These are phyloP conservation scores for Oreochromis mossambicus DNA, from an alignment of 2,797 vertebrate genomes.

Conservation along the genomic window DNA sequence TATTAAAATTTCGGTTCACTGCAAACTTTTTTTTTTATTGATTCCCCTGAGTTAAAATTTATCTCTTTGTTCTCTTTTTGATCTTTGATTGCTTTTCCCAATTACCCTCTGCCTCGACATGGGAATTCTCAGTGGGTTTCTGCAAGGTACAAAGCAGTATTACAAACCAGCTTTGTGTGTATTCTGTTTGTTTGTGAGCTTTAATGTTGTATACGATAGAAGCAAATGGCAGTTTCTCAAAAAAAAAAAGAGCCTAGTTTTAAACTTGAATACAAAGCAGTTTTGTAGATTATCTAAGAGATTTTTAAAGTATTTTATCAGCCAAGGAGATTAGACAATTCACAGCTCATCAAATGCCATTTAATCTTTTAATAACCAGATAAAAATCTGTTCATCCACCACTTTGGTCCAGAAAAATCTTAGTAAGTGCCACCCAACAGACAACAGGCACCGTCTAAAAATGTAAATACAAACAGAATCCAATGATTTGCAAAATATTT, in stretches of 20 bases:
- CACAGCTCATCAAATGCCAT: background rate
- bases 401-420: background rate
- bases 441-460: background rate
- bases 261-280: background rate
- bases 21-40: background rate
- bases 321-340: background rate
- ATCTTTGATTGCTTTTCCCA: conserved; percentile 20
- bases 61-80: conserved; percentile 44
- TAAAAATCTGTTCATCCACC: background rate
- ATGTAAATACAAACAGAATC: background rate
- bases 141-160: background rate
- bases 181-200: background rate
- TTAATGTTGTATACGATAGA: background rate
- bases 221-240: background rate
- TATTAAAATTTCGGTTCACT: conserved; percentile 7
- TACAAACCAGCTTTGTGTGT: background rate
- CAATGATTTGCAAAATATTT: background rate
- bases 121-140: background rate
- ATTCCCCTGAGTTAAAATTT: conserved; percentile 6
- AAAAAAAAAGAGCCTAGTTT: background rate
- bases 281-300: background rate
- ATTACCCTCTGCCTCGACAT: background rate
- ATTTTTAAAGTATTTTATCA: background rate
- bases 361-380: background rate
- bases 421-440: background rate